These are phyloP conservation scores for Hafferia zeledoni DNA, from an alignment of 2,797 vertebrate genomes.

Conservation along the genomic window DNA sequence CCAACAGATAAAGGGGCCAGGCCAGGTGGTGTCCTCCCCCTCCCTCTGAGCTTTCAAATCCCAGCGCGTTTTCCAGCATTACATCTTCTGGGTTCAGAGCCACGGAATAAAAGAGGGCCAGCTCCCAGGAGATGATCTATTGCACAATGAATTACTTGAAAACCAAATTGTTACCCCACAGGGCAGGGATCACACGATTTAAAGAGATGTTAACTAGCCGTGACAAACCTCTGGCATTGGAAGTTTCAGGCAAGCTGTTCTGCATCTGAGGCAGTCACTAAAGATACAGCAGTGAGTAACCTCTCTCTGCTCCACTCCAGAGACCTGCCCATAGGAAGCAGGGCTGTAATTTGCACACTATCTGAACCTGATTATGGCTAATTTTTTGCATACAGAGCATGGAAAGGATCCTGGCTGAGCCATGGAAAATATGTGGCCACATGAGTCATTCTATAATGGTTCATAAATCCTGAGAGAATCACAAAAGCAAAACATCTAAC, in stretches of 20 bases:
- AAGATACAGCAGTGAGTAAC: constrained; percentile 25
- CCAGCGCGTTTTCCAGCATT: background rate
- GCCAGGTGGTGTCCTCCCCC: background rate
- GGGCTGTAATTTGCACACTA: constrained; percentile 56
- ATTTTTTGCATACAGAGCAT: constrained; percentile 55
- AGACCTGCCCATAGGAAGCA: constrained; percentile 43
- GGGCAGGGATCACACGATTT: constrained; percentile 54
- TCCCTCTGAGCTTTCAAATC: background rate
- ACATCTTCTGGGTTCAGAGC: background rate
- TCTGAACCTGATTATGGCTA: constrained; percentile 64
- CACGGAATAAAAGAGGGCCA: background rate
- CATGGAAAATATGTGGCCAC: constrained; percentile 62
- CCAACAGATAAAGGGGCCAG: background rate
- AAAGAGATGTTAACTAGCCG: constrained; percentile 51
- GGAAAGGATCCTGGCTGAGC: constrained; percentile 57
- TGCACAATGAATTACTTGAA: constrained; percentile 30
- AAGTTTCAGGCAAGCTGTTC: constrained; percentile 57
- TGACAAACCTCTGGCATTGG: constrained; percentile 52
- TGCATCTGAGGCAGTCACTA: constrained; percentile 54
- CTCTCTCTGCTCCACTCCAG: constrained; percentile 42
- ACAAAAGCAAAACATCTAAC: constrained; percentile 63
- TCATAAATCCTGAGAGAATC: constrained; percentile 64
- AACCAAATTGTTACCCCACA: constrained; percentile 10
- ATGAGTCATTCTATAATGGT: constrained; percentile 67
- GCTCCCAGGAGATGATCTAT: constrained; percentile 33